phyloP scores from a whole-genome alignment of 2,888 invertebrate species.

The Stegophylla sp. region DNA sequence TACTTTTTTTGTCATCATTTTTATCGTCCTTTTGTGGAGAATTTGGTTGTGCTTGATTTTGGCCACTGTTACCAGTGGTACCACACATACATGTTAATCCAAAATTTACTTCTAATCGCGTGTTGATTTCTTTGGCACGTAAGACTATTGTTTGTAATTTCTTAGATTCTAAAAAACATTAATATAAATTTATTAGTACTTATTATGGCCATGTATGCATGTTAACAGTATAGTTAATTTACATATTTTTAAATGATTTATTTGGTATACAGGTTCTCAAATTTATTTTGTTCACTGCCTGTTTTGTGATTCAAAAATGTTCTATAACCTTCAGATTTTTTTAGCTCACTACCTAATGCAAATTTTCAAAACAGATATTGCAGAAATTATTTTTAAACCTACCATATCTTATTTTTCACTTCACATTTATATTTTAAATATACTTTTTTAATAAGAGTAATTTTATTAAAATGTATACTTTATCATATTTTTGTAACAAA shows the following conservation, averaged over 20 bases:
- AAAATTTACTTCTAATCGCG: conserved; percentile 24
- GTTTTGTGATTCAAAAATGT: too few relatives aligned
- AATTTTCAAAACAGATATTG: too few relatives aligned
- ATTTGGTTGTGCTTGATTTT: not conserved
- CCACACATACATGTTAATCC: not conserved
- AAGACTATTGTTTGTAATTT: conserved; percentile 18
- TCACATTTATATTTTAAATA: too few relatives aligned
- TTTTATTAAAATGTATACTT: too few relatives aligned
- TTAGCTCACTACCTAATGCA: too few relatives aligned
- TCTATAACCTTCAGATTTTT: too few relatives aligned
- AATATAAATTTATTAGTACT: not conserved
- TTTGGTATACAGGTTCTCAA: too few relatives aligned
- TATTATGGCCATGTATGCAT: not conserved
- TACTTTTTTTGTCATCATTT: not conserved
- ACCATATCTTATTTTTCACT: too few relatives aligned
- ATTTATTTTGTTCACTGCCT: too few relatives aligned
- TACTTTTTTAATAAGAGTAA: too few relatives aligned
- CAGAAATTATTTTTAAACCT: too few relatives aligned
- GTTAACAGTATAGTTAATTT: not conserved
- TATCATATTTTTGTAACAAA: too few relatives aligned
- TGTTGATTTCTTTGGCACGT: conserved; percentile 21
- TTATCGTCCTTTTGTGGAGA: not conserved
- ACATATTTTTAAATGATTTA: not conserved
- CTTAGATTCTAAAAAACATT: conserved; percentile 25
- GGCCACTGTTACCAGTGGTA: not conserved